phyloP scores from a whole-genome alignment of 2,113 vertebrate species.

The Hippocampus barbouri region DNA sequence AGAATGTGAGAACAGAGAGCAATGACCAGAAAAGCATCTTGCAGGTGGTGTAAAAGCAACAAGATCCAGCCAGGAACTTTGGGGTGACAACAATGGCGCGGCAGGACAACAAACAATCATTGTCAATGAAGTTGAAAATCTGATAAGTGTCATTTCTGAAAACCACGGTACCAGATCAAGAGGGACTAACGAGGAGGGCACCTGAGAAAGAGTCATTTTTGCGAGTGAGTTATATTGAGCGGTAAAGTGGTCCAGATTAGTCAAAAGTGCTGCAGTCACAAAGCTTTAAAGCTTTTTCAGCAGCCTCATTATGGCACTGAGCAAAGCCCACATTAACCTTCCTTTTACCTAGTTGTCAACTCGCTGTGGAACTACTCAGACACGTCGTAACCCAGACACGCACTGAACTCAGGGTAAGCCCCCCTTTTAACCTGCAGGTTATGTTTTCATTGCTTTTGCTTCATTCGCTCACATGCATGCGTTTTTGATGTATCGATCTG shows the following conservation, averaged over 20 bases:
- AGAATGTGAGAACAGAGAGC: conserved; percentile 8
- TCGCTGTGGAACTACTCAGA: conserved; percentile 24
- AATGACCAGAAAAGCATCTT: background rate
- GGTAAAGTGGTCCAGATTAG: conserved; percentile 50
- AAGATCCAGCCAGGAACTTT: conserved; percentile 47
- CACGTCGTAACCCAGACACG: conserved; percentile 23
- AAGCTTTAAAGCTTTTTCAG: conserved; percentile 30
- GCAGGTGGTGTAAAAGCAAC: conserved; percentile 29
- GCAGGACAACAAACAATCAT: conserved; percentile 45
- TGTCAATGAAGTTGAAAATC: conserved; percentile 23
- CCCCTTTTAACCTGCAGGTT: background rate
- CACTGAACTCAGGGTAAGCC: background rate
- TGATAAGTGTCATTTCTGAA: conserved; percentile 1
- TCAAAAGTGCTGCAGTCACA: conserved; percentile 34
- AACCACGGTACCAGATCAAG: conserved; percentile 9
- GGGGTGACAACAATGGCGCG: conserved; percentile 53
- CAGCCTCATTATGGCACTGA: conserved; percentile 29
- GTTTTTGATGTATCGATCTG: background rate
- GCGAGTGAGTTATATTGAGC: conserved; percentile 45
- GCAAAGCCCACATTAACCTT: conserved; percentile 26
- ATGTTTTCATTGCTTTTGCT: background rate
- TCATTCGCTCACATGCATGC: background rate
- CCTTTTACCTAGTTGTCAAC: conserved; percentile 37
- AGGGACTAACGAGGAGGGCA: conserved; percentile 23
- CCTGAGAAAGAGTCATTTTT: conserved; percentile 41